Evolutionary conservation across 64 coral and sea anemone genomes (phyloP), one percentile per base, ranked within the genome.

Genomic region (Porites australiensis): DNA sequence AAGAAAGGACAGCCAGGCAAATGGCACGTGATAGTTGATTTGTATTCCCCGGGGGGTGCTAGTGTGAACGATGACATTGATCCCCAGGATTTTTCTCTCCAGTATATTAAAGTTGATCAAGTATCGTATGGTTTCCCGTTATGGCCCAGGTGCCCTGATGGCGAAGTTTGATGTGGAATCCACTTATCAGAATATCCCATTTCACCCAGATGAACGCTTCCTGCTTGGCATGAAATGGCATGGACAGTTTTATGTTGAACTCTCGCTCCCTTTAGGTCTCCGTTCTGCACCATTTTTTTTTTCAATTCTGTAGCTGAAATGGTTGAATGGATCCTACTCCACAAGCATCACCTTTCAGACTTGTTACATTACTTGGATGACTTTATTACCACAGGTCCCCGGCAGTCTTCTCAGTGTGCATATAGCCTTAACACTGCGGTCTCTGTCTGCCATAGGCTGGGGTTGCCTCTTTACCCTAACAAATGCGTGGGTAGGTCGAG

Each of bases 401-500:
- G 46, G 46, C 0, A 72, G 2, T 83, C 79, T 13, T 16, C 13
- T 18, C 63, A 75, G 66, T 83, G 66, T 53, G 62, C 13, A 15
- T 6, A 44, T 54, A 16, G 73, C 44, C 66, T 72, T 19, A 57
- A 18, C 44, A 43, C n/a, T 21, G 20, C 66, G 1, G 14, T 70
- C 13, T n/a, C 16, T 16, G 44, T 87, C 3, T 87, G 66, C 66
- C 44, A 53, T 16, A 4, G 22, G 46, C 66, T 87, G 19, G 66
- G 84, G 13, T 74, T 87, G 44, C 90, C 66, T 27, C 64, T 94
- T n/a, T 67, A 55, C 16, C 75, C 92, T 6, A 74, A 94, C 13
- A 94, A 89, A 12, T 88, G 75, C 19, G 92, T 70, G 5, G 27
- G 27, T 37, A 37, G 92, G 92, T 37, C 92, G 85, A 2, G 50